Conservation (phyloP, 1,140 invertebrate genomes). For the Cydia fagiglandana region DNA sequence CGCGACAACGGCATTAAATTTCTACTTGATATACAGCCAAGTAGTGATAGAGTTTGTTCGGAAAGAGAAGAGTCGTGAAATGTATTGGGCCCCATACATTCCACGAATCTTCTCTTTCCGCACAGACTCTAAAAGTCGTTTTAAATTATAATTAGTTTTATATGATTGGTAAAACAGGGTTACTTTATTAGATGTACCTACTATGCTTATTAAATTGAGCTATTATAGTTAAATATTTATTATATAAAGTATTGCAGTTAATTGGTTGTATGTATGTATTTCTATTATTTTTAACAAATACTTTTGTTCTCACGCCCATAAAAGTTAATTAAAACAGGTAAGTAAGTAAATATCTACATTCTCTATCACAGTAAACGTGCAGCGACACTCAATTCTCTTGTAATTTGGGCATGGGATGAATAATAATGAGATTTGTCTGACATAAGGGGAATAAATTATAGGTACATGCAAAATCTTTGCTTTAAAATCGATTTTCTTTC, state of each 20-base stretch:
- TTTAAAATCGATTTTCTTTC: no score
- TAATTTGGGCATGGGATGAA: slow-evolving; percentile 19
- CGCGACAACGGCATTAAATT: background rate
- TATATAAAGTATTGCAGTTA: no score
- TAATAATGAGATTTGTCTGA: background rate
- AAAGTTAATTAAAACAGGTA: slow-evolving; percentile 2
- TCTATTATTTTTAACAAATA: background rate
- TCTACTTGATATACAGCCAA: background rate
- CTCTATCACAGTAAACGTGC: slow-evolving; percentile 6
- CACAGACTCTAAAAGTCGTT: background rate
- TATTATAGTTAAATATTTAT: no score
- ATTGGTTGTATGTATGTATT: background rate
- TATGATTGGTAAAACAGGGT: no score
- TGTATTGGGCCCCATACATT: no score
- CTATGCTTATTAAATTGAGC: no score
- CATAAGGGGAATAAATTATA: background rate
- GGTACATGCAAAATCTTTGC: background rate
- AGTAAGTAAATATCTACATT: background rate
- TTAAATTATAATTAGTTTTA: no score
- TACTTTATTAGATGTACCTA: no score
- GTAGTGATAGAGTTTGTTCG: no score
- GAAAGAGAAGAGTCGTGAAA: no score
- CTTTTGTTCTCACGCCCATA: no score
- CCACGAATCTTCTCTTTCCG: no score
- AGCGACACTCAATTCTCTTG: slow-evolving; percentile 14